A percentile compares a stretch with the other conserved stretches of the same genome.
Evolutionary conservation across 2,113 vertebrate genomes (phyloP).

Genomic region (Pollimyrus isidori): DNA sequence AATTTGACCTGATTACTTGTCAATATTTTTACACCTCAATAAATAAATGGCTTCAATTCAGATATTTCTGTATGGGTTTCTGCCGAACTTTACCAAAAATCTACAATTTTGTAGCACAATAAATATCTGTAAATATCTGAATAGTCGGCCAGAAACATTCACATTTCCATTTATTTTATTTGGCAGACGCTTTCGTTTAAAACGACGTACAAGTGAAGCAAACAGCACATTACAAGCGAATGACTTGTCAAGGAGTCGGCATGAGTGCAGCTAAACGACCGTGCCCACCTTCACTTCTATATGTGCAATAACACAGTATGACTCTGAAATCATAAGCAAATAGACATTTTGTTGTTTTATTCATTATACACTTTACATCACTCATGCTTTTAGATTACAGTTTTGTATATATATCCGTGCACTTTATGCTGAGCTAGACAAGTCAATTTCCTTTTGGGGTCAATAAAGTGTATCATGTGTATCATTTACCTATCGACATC

Average conservation of each 20-base stretch:
- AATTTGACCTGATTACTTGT: not conserved
- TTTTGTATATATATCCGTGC: not conserved
- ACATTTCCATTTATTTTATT: not conserved
- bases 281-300: not conserved
- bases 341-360: slow-evolving; percentile 20
- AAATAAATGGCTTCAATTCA: not conserved
- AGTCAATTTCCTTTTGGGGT: not conserved
- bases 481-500: not conserved
- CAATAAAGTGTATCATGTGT: not conserved
- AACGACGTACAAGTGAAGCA: not conserved
- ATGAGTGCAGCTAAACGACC: not conserved
- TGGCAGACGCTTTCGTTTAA: not conserved
- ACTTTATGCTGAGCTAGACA: not conserved
- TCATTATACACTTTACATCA: slow-evolving; percentile 1
- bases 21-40: not conserved
- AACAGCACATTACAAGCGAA: not conserved
- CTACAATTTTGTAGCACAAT: not conserved
- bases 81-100: not conserved
- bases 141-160: not conserved
- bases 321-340: slow-evolving; percentile 17
- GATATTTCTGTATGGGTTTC: not conserved
- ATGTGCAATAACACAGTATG: not conserved
- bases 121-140: not conserved
- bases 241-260: not conserved
- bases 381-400: not conserved